phyloP scores from a whole-genome alignment of 2,797 vertebrate species.

The Furcifer pardalis region DNA sequence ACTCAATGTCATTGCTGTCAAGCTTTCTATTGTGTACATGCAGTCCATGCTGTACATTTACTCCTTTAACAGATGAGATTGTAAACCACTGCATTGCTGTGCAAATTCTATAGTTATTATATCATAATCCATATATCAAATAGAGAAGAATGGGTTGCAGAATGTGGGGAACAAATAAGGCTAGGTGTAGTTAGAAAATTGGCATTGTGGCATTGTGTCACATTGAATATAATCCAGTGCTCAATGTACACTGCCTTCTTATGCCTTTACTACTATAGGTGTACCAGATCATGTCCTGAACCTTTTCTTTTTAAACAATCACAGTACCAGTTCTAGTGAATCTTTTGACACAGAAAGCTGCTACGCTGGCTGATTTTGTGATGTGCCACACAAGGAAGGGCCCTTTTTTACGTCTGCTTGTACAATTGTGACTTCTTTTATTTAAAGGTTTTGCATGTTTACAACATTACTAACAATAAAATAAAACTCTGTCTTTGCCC shows the following conservation, averaged over 20 bases:
- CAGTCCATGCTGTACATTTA: not conserved
- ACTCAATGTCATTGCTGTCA: not conserved
- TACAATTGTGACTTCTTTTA: not conserved
- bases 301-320: not conserved
- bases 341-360: not conserved
- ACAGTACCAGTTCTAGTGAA: not conserved
- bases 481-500: not conserved
- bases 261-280: not conserved
- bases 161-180: not conserved
- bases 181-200: not conserved
- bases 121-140: not conserved
- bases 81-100: not conserved
- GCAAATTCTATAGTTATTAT: not conserved
- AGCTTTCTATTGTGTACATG: not conserved
- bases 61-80: not conserved
- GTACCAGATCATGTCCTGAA: not conserved
- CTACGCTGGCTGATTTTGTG: not conserved
- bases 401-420: too few relatives aligned
- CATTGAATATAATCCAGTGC: not conserved
- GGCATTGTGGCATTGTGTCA: not conserved
- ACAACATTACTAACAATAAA: not conserved
- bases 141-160: not conserved
- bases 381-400: not conserved
- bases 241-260: not conserved
- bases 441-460: constrained; percentile 5